Base-by-base conservation (phyloP, 2,888 invertebrate species). In the Argyresthia goedartella region DNA sequence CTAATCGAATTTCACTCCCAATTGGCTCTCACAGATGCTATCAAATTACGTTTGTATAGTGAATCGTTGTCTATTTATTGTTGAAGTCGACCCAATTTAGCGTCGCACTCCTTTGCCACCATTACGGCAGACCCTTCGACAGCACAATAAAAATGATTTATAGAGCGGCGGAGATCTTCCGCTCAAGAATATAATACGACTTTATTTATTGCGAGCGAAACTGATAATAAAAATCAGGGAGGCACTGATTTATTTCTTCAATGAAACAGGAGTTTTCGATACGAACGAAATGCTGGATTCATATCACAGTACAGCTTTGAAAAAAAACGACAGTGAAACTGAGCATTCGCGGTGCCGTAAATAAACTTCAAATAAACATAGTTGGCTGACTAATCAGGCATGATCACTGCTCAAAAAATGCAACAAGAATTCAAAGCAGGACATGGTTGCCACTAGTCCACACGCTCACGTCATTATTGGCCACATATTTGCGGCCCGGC, bases 121-220 rank as follows among this genome's bases (percentile, higher is more conserved):
- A 71, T 76, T 74, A 73, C 69, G 42, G 16, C 62, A 65, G 66
- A 69, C 72, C 76, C 76, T 81, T 80, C 77, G 76, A 76, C 75
- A 73, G 71, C 72, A 81, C 79, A 82, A 82, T 81, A 79, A 82
- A 81, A 79, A 79, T 79, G 80, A 81, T 81, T 81, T 82, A 81
- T 81, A 73, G 75, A 75, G 62, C 73, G 60, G 56, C 69, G 69
- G 50, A 76, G 72, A 77, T 79, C 76, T 72, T 65, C 69, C 70
- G 75, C 71, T 76, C 72, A 76, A 75, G 73, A 75, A 78, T 77
- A 81, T 79, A 80, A 81, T 77, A 76, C 72, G 71, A 76, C 68
- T 77, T 80, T 79, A 79, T 79, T 80, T 80, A 81, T 78, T 73
- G 71, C 67, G 60, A 69, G 60, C 60, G 67, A 69, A 73, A 75